phyloP scores from a whole-genome alignment of 2,888 invertebrate genomes.

The Dryadula phaetusa region DNA sequence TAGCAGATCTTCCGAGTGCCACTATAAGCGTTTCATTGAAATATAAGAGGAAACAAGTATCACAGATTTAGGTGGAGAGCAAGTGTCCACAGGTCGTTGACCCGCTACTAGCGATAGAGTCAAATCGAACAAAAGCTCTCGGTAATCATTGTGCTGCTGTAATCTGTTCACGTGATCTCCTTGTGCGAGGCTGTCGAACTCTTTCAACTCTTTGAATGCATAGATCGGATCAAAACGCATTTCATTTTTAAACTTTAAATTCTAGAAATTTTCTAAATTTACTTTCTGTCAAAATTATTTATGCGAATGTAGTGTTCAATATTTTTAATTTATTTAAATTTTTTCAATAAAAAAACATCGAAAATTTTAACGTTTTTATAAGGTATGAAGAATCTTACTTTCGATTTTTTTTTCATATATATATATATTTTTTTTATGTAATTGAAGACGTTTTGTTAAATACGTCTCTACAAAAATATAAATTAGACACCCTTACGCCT shows the following conservation, averaged over 20 bases:
- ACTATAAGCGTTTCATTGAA: not conserved
- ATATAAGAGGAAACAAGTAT: not conserved
- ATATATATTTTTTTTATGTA: no score
- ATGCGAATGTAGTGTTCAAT: no score
- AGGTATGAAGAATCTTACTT: no score
- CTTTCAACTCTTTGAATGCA: constrained; percentile 1
- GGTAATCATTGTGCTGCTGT: constrained; percentile 25
- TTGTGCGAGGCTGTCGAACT: constrained; percentile 7
- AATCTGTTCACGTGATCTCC: constrained; percentile 20
- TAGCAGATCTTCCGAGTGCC: not conserved
- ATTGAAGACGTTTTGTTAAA: no score
- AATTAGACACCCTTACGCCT: no score
- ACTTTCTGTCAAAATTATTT: no score
- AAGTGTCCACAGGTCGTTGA: constrained; percentile 54
- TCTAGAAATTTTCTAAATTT: not conserved
- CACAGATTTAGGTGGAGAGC: constrained; percentile 32
- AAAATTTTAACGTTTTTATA: no score
- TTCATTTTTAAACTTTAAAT: not conserved
- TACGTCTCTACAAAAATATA: no score
- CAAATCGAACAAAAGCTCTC: constrained; percentile 51
- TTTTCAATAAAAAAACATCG: no score
- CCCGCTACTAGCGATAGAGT: constrained; percentile 56
- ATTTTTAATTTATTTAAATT: no score
- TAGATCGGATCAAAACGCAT: not conserved
- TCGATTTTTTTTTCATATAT: no score